phyloP scores from a whole-genome alignment of 2,888 invertebrate species.

The Caenorhabditis afra region DNA sequence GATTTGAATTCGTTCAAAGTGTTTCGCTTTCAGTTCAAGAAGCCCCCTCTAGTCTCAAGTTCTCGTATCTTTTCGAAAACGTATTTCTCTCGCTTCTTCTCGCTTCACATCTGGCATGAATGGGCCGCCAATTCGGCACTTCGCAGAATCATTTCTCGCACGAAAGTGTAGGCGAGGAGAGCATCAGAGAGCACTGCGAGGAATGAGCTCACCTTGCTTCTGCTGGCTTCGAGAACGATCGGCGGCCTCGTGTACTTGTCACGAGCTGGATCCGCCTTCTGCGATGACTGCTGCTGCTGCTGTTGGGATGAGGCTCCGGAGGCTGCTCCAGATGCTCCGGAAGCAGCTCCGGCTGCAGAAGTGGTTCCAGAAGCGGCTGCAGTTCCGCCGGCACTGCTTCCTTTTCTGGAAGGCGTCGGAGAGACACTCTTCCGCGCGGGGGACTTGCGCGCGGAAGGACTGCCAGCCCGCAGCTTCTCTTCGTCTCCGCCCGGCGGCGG shows the following conservation, averaged over 20 bases:
- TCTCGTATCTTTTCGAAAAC: neutral
- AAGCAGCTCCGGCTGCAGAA: constrained; percentile 12
- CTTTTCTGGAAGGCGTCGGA: constrained; percentile 54
- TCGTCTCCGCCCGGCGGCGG: constrained; percentile 66
- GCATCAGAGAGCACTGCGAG: constrained; percentile 25
- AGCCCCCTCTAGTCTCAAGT: no score
- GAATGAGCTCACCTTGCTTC: constrained; percentile 71
- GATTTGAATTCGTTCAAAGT: neutral
- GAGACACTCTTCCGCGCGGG: constrained; percentile 52
- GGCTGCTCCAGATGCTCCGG: constrained; percentile 6
- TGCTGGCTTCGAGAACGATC: constrained; percentile 76
- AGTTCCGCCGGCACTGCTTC: constrained; percentile 22
- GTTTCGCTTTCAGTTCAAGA: constrained; percentile 5
- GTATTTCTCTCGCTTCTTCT: constrained; percentile 4
- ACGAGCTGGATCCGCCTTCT: constrained; percentile 39
- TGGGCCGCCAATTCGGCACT: constrained; percentile 48
- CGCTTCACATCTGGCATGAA: constrained; percentile 55
- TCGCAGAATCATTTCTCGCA: constrained; percentile 27
- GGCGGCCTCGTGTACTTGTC: constrained; percentile 74
- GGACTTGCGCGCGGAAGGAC: constrained; percentile 57
- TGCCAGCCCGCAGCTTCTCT: constrained; percentile 66
- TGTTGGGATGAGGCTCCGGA: constrained; percentile 1
- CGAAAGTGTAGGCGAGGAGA: constrained; percentile 30
- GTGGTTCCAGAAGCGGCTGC: constrained; percentile 20
- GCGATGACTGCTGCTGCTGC: constrained; percentile 8